phyloP scores from a whole-genome alignment of 2,113 vertebrate species.

The Cebus imitator region DNA sequence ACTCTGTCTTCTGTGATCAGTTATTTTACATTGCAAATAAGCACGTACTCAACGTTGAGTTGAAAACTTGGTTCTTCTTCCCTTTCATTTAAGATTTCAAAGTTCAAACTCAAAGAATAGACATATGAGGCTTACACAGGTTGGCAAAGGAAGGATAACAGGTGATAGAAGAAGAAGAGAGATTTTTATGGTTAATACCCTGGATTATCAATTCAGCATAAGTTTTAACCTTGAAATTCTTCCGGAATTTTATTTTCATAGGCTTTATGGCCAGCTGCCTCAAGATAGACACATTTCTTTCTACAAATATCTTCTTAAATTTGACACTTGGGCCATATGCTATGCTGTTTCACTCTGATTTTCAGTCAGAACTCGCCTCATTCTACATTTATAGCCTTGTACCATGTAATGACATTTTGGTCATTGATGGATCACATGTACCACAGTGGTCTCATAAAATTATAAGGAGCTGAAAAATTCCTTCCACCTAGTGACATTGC shows the following conservation, averaged over 20 bases:
- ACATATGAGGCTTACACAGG: not conserved
- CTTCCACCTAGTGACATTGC: not conserved
- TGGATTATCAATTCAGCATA: not conserved
- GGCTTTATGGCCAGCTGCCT: conserved; percentile 34
- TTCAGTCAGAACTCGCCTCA: conserved; percentile 33
- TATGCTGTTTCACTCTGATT: conserved; percentile 35
- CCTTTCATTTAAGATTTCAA: conserved; percentile 15
- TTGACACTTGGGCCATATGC: conserved; percentile 1
- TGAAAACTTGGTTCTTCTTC: not conserved
- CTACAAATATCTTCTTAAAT: conserved; percentile 55
- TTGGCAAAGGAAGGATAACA: not conserved
- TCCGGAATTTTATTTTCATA: conserved; percentile 28
- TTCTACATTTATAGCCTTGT: not conserved
- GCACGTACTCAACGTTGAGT: not conserved
- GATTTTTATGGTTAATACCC: not conserved
- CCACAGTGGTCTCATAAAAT: not conserved
- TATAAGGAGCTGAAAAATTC: not conserved
- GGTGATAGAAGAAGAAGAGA: not conserved
- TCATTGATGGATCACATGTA: not conserved
- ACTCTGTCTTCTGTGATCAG: not conserved
- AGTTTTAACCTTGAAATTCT: conserved; percentile 46
- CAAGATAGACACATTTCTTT: conserved; percentile 33
- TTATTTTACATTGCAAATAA: conserved; percentile 45
- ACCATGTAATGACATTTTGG: not conserved
- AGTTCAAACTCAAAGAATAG: not conserved